Evolutionary conservation across 2,797 vertebrate genomes (phyloP).

Genomic region (Calcarius lapponicus): DNA sequence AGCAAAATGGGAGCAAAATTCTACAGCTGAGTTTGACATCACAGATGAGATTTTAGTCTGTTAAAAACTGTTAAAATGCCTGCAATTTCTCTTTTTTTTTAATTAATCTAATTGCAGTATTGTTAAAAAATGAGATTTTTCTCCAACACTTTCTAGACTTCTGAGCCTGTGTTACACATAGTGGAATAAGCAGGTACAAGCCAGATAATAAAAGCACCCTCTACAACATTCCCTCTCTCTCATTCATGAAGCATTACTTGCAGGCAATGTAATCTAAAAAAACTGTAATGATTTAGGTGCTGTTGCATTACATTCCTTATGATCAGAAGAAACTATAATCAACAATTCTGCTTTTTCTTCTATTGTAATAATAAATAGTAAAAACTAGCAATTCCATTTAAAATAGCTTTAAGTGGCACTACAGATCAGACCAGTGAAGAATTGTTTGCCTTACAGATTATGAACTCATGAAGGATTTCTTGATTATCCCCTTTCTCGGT

Average conservation of each 20-base stretch:
- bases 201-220: neutral
- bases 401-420: slow-evolving; percentile 43
- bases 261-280: neutral
- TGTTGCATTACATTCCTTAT: neutral
- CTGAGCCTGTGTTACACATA: neutral
- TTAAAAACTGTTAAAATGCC: neutral
- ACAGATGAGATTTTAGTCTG: neutral
- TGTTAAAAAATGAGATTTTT: neutral
- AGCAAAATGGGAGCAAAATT: neutral
- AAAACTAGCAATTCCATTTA: slow-evolving; percentile 22
- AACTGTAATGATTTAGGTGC: neutral
- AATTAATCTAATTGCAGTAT: neutral
- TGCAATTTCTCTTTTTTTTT: neutral
- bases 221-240: neutral
- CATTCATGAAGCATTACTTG: neutral
- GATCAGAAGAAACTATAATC: neutral
- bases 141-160: neutral
- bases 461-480: slow-evolving; percentile 32
- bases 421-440: neutral
- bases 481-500: slow-evolving; percentile 40
- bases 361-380: slow-evolving; percentile 7
- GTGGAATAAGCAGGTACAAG: neutral
- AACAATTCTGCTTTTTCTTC: neutral
- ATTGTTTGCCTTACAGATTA: slow-evolving; percentile 54
- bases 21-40: neutral